phyloP scores from a whole-genome alignment of 2,888 invertebrate genomes.

The Ptilodon capucinus region DNA sequence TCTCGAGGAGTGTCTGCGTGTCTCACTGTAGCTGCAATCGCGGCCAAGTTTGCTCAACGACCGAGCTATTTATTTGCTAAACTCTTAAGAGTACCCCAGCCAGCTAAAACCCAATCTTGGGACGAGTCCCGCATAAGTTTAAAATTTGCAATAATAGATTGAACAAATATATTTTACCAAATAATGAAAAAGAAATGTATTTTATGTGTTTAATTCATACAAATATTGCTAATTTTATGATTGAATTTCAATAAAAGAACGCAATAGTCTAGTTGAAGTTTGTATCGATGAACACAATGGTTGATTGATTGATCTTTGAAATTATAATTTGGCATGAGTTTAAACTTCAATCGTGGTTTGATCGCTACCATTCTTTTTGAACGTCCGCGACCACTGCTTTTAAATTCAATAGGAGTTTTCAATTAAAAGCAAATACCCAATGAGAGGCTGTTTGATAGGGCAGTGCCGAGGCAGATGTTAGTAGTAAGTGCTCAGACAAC shows the following conservation, averaged over 20 bases:
- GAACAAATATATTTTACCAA: too few relatives aligned
- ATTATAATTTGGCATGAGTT: slow-evolving; percentile 38
- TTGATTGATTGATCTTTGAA: slow-evolving; percentile 24
- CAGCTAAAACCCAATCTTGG: slow-evolving; percentile 62
- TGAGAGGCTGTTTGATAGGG: slow-evolving; percentile 38
- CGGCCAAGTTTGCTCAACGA: slow-evolving; percentile 5
- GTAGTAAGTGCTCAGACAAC: slow-evolving; percentile 31
- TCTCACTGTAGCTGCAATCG: not conserved
- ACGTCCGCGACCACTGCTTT: slow-evolving; percentile 24
- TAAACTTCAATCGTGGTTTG: too few relatives aligned
- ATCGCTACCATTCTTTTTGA: slow-evolving; percentile 38
- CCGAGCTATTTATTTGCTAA: not conserved
- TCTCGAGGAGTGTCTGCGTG: not conserved
- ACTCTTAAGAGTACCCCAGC: slow-evolving; percentile 8
- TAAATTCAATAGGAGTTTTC: slow-evolving; percentile 41
- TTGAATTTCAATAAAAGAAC: too few relatives aligned
- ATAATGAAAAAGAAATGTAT: too few relatives aligned
- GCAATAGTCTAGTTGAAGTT: slow-evolving; percentile 11
- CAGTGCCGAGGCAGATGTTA: slow-evolving; percentile 22
- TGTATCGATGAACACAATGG: slow-evolving; percentile 19
- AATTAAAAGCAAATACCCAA: slow-evolving; percentile 44
- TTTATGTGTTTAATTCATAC: too few relatives aligned
- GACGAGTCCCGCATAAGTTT: slow-evolving; percentile 67
- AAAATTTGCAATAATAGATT: too few relatives aligned
- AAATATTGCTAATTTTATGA: too few relatives aligned